Conservation (phyloP, 2,888 invertebrate species). For the Machimus rusticus region DNA sequence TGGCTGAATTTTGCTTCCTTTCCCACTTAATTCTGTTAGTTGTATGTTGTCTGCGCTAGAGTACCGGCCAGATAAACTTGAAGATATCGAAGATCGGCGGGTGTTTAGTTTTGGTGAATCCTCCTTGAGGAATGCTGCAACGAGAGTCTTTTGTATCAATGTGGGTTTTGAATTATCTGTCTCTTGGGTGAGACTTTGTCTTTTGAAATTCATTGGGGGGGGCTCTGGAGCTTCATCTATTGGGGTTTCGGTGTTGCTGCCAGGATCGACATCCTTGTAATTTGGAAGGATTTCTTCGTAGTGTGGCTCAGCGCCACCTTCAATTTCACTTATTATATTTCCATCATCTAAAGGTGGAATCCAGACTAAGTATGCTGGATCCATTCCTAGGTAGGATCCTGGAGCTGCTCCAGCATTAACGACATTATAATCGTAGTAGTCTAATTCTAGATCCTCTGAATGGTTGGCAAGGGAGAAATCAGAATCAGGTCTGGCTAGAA, state of each 20-base stretch:
- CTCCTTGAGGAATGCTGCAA: constrained; percentile 34
- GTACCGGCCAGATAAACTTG: constrained; percentile 58
- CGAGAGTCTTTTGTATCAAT: constrained; percentile 37
- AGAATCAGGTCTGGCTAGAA: constrained; percentile 73
- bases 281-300: constrained; percentile 65
- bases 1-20: not conserved
- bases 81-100: constrained; percentile 52
- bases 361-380: constrained; percentile 87
- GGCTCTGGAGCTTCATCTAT: constrained; percentile 67
- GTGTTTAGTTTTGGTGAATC: constrained; percentile 41
- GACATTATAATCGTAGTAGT: constrained; percentile 90
- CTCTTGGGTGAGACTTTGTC: constrained; percentile 51
- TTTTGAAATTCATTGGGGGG: constrained; percentile 53
- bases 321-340: constrained; percentile 70
- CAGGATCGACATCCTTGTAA: constrained; percentile 66
- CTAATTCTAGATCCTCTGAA: constrained; percentile 81
- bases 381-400: constrained; percentile 88
- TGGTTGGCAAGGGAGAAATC: constrained; percentile 76
- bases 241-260: constrained; percentile 74
- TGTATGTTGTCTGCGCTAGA: constrained; percentile 60
- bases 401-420: constrained; percentile 83
- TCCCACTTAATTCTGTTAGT: constrained; percentile 45
- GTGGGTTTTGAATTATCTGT: constrained; percentile 52
- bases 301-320: constrained; percentile 62
- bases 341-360: constrained; percentile 82